Conservation (phyloP, 2,797 vertebrate genomes). For the Nasua narica region DNA sequence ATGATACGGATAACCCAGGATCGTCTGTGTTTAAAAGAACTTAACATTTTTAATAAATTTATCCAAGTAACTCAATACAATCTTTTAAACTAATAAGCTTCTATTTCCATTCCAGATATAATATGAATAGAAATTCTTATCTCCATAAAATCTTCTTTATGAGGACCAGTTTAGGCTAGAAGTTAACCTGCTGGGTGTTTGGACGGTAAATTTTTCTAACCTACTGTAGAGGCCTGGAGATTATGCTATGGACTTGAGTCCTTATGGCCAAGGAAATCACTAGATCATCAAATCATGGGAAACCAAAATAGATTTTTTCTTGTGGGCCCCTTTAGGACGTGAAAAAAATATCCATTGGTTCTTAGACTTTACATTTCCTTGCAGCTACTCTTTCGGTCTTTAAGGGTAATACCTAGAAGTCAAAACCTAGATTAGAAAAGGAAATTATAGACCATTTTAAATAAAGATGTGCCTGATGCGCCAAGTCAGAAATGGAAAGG, state of each 20-base stretch:
- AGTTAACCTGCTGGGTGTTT: background rate
- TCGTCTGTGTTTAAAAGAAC: background rate
- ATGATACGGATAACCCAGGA: background rate
- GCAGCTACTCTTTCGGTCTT: background rate
- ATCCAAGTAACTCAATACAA: background rate
- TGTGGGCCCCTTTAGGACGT: background rate
- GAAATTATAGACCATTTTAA: slow-evolving; percentile 37
- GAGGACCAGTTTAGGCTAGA: background rate
- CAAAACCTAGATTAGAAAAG: slow-evolving; percentile 45
- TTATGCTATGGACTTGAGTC: background rate
- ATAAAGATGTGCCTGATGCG: background rate
- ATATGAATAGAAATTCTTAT: background rate
- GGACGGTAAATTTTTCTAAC: background rate
- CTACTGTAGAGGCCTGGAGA: background rate
- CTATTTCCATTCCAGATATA: background rate
- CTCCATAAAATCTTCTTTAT: background rate
- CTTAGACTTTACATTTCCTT: background rate
- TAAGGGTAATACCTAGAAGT: background rate
- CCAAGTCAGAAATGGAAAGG: slow-evolving; percentile 39
- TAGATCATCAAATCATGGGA: background rate
- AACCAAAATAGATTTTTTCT: background rate
- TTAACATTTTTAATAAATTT: background rate
- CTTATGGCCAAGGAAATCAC: background rate
- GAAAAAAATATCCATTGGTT: background rate
- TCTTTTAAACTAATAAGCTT: background rate